phyloP scores from a whole-genome alignment of 2,797 vertebrate genomes.

The Enteromius radiatus region DNA sequence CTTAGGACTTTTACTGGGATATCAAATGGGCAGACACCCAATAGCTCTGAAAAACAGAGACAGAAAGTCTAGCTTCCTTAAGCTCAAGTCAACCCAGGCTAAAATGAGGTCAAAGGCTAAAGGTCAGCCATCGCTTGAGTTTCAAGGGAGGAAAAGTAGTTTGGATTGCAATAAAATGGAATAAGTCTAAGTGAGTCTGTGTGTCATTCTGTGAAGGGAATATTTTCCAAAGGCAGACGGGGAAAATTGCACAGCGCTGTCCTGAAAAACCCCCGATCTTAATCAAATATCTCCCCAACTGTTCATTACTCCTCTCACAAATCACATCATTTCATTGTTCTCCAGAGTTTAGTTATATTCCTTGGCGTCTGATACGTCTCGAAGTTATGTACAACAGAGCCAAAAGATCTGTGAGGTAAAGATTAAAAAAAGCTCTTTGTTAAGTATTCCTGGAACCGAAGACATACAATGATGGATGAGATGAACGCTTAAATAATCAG shows the following conservation, averaged over 20 bases:
- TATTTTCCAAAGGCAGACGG: constrained; percentile 38
- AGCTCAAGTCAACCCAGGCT: constrained; percentile 69
- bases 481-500: constrained; percentile 21
- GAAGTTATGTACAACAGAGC: constrained; percentile 51
- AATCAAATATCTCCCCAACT: constrained; percentile 72
- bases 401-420: constrained; percentile 44
- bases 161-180: constrained; percentile 67
- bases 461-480: constrained; percentile 26
- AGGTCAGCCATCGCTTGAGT: constrained; percentile 71
- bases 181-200: constrained; percentile 40
- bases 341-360: constrained; percentile 65
- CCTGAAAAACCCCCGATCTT: constrained; percentile 60
- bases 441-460: constrained; percentile 23
- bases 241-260: constrained; percentile 11
- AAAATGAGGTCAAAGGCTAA: constrained; percentile 74
- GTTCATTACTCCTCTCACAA: constrained; percentile 78
- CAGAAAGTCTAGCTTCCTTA: constrained; percentile 75
- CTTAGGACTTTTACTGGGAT: constrained; percentile 49
- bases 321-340: constrained; percentile 70
- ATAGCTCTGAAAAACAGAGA: constrained; percentile 68
- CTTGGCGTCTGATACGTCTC: constrained; percentile 51
- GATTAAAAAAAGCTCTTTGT: constrained; percentile 16
- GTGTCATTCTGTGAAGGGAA: constrained; percentile 53
- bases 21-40: constrained; percentile 55
- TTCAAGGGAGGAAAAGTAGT: constrained; percentile 74